Base-by-base conservation (phyloP, 1,140 invertebrate species). In the Drosophila miranda region DNA sequence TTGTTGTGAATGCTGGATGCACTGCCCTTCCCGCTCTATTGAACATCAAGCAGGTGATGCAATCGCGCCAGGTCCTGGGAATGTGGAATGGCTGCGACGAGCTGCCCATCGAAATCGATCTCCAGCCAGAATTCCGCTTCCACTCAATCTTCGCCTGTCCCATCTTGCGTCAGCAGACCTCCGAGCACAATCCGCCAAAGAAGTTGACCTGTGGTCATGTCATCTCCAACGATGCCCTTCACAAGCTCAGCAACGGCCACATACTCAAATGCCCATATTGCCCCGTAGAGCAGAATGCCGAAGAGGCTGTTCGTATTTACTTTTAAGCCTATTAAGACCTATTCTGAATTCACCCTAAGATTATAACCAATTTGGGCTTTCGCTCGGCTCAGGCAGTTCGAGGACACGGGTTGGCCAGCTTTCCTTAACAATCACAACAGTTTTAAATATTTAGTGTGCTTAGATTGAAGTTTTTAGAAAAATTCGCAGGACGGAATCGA, bases 221-320 rank as follows among this genome's bases (percentile, higher is more conserved):
- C 44, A 99, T 99, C 72, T 99, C 98, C 2, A 94, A 96, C 74
- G 98, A 99, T 92, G 99, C 99, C 50, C 93, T 99, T 41, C 96
- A 96, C 90, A 99, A 99, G 93, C 93, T 99, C 56, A 96, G 96
- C 54, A 97, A 94, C 90, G 96, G 96, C 19, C 97, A 96, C 91
- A 99, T 99, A 97, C 98, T 99, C 81, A 99, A 99, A 93, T 99
- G 98, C 91, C 98, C 98, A 1, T 99, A 99, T 91, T 99, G 98
- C 89, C 98, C 98, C 6, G 95, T 98, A 84, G 98, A 99, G 92
- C 98, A 99, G 90, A 97, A 95, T 90, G 96, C 97, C 41, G 93
- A 95, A 58, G 98, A 99, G 90, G 98, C 98, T 16, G 94, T 95
- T 90, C 94, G 96, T 87, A 97, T 99, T 89, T 95, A 96, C 90